phyloP scores from a whole-genome alignment of 2,888 invertebrate genomes.

The Phlogophora meticulosa region DNA sequence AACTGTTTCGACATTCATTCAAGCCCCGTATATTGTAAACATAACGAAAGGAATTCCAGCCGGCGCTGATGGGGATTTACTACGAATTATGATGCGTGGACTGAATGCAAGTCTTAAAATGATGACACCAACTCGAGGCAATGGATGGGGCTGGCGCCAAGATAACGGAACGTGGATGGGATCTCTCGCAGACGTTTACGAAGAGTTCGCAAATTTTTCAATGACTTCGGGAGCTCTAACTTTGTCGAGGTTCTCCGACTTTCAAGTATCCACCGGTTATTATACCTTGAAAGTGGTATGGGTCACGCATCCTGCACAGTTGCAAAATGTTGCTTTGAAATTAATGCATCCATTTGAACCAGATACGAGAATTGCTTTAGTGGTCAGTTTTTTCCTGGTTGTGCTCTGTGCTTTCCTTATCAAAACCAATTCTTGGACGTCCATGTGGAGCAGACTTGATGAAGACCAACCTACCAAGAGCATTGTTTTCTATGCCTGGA shows the following conservation, averaged over 20 bases:
- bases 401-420: conserved; percentile 70
- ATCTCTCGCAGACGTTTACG: conserved; percentile 80
- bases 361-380: conserved; percentile 72
- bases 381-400: conserved; percentile 74
- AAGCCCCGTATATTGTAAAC: conserved; percentile 77
- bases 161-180: conserved; percentile 81
- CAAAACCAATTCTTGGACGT: conserved; percentile 67
- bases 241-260: conserved; percentile 73
- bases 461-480: conserved; percentile 60
- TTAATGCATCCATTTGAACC: conserved; percentile 79
- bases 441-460: conserved; percentile 56
- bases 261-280: conserved; percentile 80
- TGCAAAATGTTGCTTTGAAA: conserved; percentile 78
- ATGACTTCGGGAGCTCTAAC: conserved; percentile 83
- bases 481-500: conserved; percentile 78
- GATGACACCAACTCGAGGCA: conserved; percentile 76
- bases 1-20: conserved; percentile 80
- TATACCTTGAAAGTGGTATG: conserved; percentile 72
- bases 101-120: conserved; percentile 78
- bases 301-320: conserved; percentile 77
- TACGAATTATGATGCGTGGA: conserved; percentile 73
- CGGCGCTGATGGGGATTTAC: conserved; percentile 82
- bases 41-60: conserved; percentile 71
- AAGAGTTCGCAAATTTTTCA: conserved; percentile 82
- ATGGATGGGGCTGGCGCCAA: conserved; percentile 80